Conservation (phyloP, 2,113 vertebrate genomes). For the Ciconia maguari region DNA sequence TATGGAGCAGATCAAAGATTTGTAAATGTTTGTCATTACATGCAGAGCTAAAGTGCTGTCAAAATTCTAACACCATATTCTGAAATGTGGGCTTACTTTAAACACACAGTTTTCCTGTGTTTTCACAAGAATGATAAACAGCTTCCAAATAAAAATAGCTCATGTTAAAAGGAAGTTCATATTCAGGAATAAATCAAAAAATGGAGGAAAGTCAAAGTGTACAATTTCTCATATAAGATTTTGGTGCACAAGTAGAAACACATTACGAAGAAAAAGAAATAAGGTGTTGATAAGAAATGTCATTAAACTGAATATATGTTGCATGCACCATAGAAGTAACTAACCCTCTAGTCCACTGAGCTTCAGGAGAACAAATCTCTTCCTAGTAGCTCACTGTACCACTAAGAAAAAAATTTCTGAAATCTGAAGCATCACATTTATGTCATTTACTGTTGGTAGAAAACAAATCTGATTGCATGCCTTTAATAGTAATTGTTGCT, state of each 20-base stretch:
- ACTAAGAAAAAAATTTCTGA: neutral
- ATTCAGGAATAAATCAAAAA: neutral
- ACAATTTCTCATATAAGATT: neutral
- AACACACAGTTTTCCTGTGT: neutral
- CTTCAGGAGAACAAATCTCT: neutral
- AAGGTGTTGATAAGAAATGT: neutral
- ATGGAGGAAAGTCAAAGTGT: neutral
- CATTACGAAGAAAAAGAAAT: neutral
- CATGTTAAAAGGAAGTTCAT: neutral
- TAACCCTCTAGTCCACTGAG: neutral
- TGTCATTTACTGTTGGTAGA: neutral
- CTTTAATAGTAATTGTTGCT: neutral
- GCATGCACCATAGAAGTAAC: neutral
- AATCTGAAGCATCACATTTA: neutral
- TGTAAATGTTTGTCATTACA: neutral
- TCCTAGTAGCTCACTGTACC: neutral
- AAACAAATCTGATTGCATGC: neutral
- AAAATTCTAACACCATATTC: neutral
- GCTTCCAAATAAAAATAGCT: neutral
- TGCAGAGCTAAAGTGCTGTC: neutral
- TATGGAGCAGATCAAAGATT: neutral
- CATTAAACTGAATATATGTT: neutral
- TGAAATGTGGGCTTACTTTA: neutral
- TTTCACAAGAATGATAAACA: neutral
- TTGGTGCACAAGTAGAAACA: neutral